These are phyloP conservation scores for Psammodynastes pulverulentus DNA, from an alignment of 2,113 vertebrate species.

Conservation along the genomic window DNA sequence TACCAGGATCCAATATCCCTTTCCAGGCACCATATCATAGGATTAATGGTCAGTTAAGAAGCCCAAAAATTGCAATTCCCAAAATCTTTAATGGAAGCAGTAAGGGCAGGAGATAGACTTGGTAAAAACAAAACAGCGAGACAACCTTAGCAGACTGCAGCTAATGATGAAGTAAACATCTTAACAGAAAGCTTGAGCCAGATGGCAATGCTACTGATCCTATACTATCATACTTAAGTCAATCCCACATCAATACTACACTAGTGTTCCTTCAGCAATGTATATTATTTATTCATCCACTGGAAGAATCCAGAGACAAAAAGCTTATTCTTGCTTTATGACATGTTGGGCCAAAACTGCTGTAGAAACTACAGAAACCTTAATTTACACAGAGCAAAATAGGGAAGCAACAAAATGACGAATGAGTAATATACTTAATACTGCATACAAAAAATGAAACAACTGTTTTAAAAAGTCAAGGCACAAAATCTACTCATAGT, in stretches of 20 bases:
- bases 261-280: neutral
- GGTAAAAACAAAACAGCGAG: neutral
- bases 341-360: neutral
- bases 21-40: neutral
- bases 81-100: neutral
- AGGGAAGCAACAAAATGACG: neutral
- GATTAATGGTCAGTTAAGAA: neutral
- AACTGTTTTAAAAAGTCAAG: neutral
- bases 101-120: neutral
- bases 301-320: neutral
- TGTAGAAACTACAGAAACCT: neutral
- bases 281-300: neutral
- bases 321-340: neutral
- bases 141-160: neutral
- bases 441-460: neutral
- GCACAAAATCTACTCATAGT: neutral
- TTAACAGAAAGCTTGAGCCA: neutral
- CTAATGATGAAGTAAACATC: neutral
- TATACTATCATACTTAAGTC: neutral
- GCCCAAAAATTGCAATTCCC: neutral
- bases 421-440: neutral
- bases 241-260: too few species aligned
- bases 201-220: neutral
- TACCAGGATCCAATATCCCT: neutral
- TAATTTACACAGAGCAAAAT: neutral